Base-by-base conservation (phyloP, 2,113 vertebrate genomes). In the Nanorana parkeri region DNA sequence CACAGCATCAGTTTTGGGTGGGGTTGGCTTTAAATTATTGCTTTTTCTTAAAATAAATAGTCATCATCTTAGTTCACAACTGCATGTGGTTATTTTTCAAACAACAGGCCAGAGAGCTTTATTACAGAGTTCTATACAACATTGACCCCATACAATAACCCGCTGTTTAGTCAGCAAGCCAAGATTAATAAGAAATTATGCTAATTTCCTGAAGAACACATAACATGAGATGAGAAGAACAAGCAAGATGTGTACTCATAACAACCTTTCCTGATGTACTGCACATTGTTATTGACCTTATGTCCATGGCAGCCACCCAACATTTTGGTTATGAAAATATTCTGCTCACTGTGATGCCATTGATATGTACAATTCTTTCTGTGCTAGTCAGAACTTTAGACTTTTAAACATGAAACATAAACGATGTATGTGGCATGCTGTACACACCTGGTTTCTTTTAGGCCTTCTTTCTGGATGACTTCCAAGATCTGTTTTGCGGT, bases 401-500 rank as follows among this genome's bases (percentile, higher is more conserved):
- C 54, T 56, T 17, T 29, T 5, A 54, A 71, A 54, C 47, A 26
- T 71, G 16, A 23, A 36, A 58, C 6, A 56, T 47, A 15, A 52
- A 51, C 28, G 41, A 54, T 36, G 72, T 47, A 47, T 47, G 13
- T 47, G 10, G 2, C 8, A 26, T n/a, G 32, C 2, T 16, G 84
- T 86, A 93, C 94, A 89, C 85, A 95, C 94, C 94, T 95, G 92
- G 93, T 95, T 93, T 95, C 94, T 90, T 95, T 95, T 89, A 95
- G 89, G 32, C 94, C 94, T 93, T 95, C 94, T 89, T 95, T 95
- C 89, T 95, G 94, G 93, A 95, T 95, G 85, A 95, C 94, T 93
- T 95, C 94, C 91, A 95, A 78, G 90, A 95, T 95, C 90, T 94
- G 94, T 86, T 95, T 95, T 91, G 94, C 94, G 84, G 94, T 95